These are phyloP conservation scores for Oxyteleia sp. DNA, from an alignment of 2,888 invertebrate genomes.

Conservation along the genomic window DNA sequence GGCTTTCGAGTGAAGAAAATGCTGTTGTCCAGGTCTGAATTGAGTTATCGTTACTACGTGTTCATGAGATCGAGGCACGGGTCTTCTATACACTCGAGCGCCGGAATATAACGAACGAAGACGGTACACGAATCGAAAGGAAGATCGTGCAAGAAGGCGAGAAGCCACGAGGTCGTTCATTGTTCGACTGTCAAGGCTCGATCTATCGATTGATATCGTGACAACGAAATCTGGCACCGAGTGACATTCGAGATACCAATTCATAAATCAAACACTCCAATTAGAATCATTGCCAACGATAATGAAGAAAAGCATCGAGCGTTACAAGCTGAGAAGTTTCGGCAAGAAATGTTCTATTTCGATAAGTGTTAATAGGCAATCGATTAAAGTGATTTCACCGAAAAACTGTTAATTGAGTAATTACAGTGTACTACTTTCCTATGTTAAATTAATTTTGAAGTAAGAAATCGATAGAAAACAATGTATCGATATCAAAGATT, in stretches of 20 bases:
- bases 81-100: conserved; percentile 7
- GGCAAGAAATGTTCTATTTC: neutral
- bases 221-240: conserved; percentile 61
- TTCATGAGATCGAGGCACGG: conserved; percentile 58
- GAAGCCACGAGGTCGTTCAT: conserved; percentile 72
- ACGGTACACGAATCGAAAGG: conserved; percentile 62
- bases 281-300: conserved; percentile 42
- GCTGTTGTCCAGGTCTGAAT: conserved; percentile 65
- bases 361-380: conserved; percentile 3
- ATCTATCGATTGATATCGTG: conserved; percentile 69
- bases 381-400: neutral
- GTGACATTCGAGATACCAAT: conserved; percentile 43
- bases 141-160: conserved; percentile 69
- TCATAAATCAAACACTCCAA: conserved; percentile 61
- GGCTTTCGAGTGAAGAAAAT: conserved; percentile 68
- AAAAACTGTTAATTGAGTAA: neutral
- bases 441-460: neutral
- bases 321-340: neutral
- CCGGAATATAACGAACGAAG: conserved; percentile 58
- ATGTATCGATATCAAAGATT: neutral
- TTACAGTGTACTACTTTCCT: neutral
- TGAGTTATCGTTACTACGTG: conserved; percentile 70
- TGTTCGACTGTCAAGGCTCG: conserved; percentile 69
- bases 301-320: conserved; percentile 9
- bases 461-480: neutral